Percentiles rank a stretch among this genome's conserved stretches.
Evolutionary conservation across 2,113 vertebrate species (phyloP).

Genomic region (Misgurnus mizolepis): DNA sequence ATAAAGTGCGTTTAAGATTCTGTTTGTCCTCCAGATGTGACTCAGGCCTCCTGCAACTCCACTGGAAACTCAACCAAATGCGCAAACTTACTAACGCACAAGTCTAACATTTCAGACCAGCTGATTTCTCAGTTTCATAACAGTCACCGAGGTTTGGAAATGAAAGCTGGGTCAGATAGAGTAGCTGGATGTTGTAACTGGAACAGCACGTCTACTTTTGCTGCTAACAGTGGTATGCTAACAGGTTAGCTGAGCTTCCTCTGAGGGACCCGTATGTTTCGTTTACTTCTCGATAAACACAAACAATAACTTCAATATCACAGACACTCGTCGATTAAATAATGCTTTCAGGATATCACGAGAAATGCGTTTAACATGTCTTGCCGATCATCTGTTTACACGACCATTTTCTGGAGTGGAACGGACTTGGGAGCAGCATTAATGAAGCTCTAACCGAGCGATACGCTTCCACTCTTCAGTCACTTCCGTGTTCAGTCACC

Average conservation of each 20-base stretch:
- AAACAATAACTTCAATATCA: not conserved
- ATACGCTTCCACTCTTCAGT: not conserved
- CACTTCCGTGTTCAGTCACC: not conserved
- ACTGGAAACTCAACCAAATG: slow-evolving; percentile 1
- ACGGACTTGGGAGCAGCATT: slow-evolving; percentile 39
- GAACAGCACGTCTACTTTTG: not conserved
- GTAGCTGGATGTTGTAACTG: not conserved
- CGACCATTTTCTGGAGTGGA: slow-evolving; percentile 46
- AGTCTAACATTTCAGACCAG: not conserved
- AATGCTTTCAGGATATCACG: not conserved
- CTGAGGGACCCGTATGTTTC: slow-evolving; percentile 41
- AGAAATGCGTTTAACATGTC: not conserved
- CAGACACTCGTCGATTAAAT: slow-evolving; percentile 7
- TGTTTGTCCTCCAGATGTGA: not conserved
- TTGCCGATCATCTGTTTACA: slow-evolving; percentile 38
- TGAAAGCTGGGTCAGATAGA: not conserved
- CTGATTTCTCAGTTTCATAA: not conserved
- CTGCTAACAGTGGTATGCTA: slow-evolving; percentile 28
- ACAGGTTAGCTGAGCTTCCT: slow-evolving; percentile 2
- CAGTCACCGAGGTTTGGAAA: not conserved
- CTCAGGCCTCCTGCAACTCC: slow-evolving; percentile 24
- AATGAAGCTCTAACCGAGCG: slow-evolving; percentile 8
- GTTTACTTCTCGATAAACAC: not conserved
- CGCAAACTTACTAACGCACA: not conserved
- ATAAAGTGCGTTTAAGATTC: not conserved